Conservation (phyloP, 2,888 invertebrate genomes). For the Caenorhabditis sp. region DNA sequence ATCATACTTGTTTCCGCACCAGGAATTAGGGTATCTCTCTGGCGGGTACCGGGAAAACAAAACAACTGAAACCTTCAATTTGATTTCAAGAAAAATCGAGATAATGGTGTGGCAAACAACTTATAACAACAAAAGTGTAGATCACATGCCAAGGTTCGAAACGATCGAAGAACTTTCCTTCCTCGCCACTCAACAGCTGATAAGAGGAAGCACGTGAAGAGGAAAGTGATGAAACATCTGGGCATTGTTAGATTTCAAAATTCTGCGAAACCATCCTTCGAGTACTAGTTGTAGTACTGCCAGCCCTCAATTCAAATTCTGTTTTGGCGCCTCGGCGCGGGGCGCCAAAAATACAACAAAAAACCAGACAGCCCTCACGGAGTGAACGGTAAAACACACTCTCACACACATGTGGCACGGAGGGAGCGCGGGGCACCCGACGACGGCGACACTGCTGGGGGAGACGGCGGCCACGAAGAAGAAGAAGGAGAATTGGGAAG, state of each 20-base stretch:
- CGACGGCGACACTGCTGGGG: slow-evolving; percentile 21
- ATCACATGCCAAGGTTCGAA: slow-evolving; percentile 7
- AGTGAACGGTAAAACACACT: slow-evolving; percentile 55
- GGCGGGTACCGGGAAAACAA: too few relatives aligned
- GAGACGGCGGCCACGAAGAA: neutral
- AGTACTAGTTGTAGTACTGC: slow-evolving; percentile 2
- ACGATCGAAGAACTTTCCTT: too few relatives aligned
- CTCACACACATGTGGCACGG: slow-evolving; percentile 8
- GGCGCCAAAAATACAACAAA: slow-evolving; percentile 32
- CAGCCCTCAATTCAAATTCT: slow-evolving; percentile 41
- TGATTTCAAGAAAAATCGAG: neutral
- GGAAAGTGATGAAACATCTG: slow-evolving; percentile 3
- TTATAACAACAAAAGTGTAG: slow-evolving; percentile 4
- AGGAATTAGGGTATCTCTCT: too few relatives aligned
- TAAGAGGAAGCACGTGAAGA: slow-evolving; percentile 2
- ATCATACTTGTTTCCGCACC: slow-evolving; percentile 10
- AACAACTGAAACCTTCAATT: slow-evolving; percentile 21
- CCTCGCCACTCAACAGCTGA: too few relatives aligned
- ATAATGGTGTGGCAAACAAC: slow-evolving; percentile 11
- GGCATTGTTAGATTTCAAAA: neutral
- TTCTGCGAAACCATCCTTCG: neutral
- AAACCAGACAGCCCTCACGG: slow-evolving; percentile 43
- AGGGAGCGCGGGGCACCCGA: slow-evolving; percentile 9
- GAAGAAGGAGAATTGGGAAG: neutral
- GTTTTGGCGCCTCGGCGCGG: slow-evolving; percentile 40